Evolutionary conservation across 2,888 invertebrate genomes (phyloP).

Genomic region (Congeria kusceri): DNA sequence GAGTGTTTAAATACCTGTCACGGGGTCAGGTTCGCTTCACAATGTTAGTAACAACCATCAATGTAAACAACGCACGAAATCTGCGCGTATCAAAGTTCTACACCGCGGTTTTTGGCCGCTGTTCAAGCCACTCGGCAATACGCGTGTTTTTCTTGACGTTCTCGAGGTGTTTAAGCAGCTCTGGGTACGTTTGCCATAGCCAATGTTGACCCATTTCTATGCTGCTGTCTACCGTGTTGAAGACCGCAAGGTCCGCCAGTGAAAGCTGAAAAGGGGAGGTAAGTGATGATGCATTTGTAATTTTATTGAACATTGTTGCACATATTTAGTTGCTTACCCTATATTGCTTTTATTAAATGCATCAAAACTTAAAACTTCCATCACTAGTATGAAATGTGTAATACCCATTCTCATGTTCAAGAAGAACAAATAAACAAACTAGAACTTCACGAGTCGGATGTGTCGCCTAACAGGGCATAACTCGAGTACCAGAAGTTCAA

Average conservation of each 20-base stretch:
- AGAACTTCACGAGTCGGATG: too few relatives aligned
- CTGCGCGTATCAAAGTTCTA: conserved; percentile 1
- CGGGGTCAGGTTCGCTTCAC: too few relatives aligned
- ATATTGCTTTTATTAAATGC: conserved; percentile 22
- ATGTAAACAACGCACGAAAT: too few relatives aligned
- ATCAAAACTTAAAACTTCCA: neutral
- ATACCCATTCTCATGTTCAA: too few relatives aligned
- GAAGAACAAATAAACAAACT: too few relatives aligned
- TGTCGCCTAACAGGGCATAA: too few relatives aligned
- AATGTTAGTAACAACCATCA: too few relatives aligned
- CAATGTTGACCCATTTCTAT: conserved; percentile 38
- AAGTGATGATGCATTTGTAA: neutral
- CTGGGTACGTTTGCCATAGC: conserved; percentile 35
- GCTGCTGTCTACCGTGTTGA: conserved; percentile 53
- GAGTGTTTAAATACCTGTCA: too few relatives aligned
- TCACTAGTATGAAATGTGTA: neutral
- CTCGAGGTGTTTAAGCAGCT: conserved; percentile 34
- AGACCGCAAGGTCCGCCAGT: conserved; percentile 50
- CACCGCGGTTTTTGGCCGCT: conserved; percentile 36
- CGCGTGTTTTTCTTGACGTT: conserved; percentile 18
- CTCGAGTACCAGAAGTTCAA: too few relatives aligned
- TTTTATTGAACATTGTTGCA: too few relatives aligned
- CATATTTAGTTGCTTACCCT: neutral
- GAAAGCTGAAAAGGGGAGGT: conserved; percentile 37
- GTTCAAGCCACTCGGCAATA: conserved; percentile 38